phyloP scores from a whole-genome alignment of 1,140 invertebrate genomes.

The Lordiphosa mommai region DNA sequence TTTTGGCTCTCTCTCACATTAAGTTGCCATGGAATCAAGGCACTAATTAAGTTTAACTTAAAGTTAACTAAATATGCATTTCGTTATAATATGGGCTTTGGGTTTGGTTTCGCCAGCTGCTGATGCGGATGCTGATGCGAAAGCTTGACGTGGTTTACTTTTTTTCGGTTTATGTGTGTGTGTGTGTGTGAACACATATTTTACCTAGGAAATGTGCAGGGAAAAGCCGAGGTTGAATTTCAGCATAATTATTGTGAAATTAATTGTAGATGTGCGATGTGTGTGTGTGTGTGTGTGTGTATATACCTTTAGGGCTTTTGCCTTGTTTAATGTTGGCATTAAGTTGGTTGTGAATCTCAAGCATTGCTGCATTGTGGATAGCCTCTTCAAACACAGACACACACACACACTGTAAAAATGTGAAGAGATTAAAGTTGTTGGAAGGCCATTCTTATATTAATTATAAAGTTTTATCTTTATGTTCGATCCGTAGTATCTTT shows the following conservation, averaged over 20 bases:
- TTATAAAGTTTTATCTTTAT: too few species aligned
- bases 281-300: not conserved
- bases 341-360: too few species aligned
- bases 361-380: too few species aligned
- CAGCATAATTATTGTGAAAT: slow-evolving; percentile 65
- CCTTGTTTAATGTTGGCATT: too few species aligned
- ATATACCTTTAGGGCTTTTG: not conserved
- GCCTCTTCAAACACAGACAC: too few species aligned
- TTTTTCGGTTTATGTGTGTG: slow-evolving; percentile 6
- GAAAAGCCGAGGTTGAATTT: slow-evolving; percentile 34
- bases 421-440: too few species aligned
- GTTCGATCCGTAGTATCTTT: too few species aligned
- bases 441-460: too few species aligned
- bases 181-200: not conserved
- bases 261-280: slow-evolving; percentile 42
- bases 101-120: slow-evolving; percentile 15
- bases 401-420: too few species aligned
- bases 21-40: slow-evolving; percentile 32
- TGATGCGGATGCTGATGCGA: slow-evolving; percentile 9
- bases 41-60: slow-evolving; percentile 64
- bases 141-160: slow-evolving; percentile 7
- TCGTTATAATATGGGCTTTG: slow-evolving; percentile 44
- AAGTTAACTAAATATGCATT: slow-evolving; percentile 71
- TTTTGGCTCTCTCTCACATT: slow-evolving; percentile 4
- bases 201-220: not conserved